A percentile compares a stretch with the other conserved stretches of the same genome.
phyloP scores from a whole-genome alignment of 2,113 vertebrate genomes.

The Barnardius zonarius region DNA sequence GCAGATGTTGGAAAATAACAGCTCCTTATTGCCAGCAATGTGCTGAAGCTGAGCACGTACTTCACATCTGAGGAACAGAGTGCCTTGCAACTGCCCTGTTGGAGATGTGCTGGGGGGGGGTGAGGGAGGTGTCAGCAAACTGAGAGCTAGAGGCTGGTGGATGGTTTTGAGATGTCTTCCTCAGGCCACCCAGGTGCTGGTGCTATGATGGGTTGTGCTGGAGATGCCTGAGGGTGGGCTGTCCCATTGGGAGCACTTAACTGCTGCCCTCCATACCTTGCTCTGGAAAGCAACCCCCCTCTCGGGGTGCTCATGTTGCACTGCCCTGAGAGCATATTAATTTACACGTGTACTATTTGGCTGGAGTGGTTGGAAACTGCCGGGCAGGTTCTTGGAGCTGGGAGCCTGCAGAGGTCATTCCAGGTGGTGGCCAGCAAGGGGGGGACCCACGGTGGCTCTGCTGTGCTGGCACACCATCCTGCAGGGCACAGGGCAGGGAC shows the following conservation, averaged over 20 bases:
- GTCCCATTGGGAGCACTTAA: background rate
- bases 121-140: background rate
- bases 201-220: background rate
- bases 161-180: background rate
- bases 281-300: fast-evolving
- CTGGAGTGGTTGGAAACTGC: background rate
- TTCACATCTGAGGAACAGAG: background rate
- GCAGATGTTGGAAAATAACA: background rate
- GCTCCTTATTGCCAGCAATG: background rate
- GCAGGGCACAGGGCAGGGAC: background rate
- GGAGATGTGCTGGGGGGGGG: fast-evolving
- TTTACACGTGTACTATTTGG: background rate
- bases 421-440: background rate
- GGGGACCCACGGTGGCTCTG: background rate
- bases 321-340: background rate
- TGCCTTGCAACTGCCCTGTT: fast-evolving
- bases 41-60: background rate
- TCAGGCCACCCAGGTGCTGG: background rate
- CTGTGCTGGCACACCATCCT: background rate
- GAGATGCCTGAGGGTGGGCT: background rate
- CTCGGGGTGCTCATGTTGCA: background rate
- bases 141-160: background rate
- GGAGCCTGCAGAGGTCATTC: background rate
- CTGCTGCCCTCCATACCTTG: background rate
- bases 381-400: background rate